These are phyloP conservation scores for Argentina silus DNA, from an alignment of 2,797 vertebrate genomes.

Conservation along the genomic window DNA sequence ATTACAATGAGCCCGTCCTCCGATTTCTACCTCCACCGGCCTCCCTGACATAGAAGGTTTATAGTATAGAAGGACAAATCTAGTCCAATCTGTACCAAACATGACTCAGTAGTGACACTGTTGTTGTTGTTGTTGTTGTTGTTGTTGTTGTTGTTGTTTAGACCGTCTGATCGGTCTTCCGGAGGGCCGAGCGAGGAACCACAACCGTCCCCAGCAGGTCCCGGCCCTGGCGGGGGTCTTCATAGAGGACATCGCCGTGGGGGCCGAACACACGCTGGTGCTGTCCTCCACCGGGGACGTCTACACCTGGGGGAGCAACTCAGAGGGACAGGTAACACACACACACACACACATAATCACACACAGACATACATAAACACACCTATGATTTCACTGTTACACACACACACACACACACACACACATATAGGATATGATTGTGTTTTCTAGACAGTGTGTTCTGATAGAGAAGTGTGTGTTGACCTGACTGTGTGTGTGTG, in stretches of 20 bases:
- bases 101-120: not conserved
- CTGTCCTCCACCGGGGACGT: slow-evolving; percentile 79
- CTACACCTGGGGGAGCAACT: slow-evolving; percentile 85
- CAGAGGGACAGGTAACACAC: slow-evolving; percentile 80
- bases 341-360: not conserved
- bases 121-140: too few species aligned
- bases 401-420: too few species aligned
- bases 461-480: too few species aligned
- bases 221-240: slow-evolving; percentile 77
- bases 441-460: too few species aligned
- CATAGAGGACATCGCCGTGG: slow-evolving; percentile 78
- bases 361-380: not conserved
- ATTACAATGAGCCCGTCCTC: too few species aligned
- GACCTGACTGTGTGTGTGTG: too few species aligned
- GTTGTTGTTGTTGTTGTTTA: slow-evolving; percentile 30
- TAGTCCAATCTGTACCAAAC: not conserved
- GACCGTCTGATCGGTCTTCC: slow-evolving; percentile 83
- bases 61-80: not conserved
- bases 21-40: too few species aligned
- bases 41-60: not conserved
- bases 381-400: not conserved
- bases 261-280: slow-evolving; percentile 81
- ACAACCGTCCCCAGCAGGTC: slow-evolving; percentile 82
- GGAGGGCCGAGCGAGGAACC: slow-evolving; percentile 81
- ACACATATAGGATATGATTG: too few species aligned